These are phyloP conservation scores for Drosophila simulans DNA, from an alignment of 1,140 invertebrate species.

Conservation along the genomic window DNA sequence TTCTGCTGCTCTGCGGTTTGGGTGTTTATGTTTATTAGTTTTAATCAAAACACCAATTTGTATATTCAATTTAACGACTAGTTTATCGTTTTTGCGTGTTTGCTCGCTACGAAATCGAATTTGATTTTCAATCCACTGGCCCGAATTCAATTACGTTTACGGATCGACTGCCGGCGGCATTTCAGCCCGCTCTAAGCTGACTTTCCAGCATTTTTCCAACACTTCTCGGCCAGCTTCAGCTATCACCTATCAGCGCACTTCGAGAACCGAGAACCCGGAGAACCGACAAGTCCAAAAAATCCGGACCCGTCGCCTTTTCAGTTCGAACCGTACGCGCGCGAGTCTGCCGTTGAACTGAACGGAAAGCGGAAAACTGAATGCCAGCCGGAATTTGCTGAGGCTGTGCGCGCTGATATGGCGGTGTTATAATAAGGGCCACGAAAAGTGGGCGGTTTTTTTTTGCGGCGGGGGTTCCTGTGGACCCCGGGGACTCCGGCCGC, in stretches of 20 bases:
- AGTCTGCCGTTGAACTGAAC: conserved; percentile 73
- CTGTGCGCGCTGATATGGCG: conserved; percentile 24
- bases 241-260: neutral
- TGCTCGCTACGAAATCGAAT: conserved; percentile 40
- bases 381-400: conserved; percentile 26
- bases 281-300: neutral
- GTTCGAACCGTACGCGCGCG: conserved; percentile 77
- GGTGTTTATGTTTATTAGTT: conserved; percentile 54
- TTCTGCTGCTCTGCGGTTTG: neutral
- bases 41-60: conserved; percentile 56
- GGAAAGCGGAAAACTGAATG: conserved; percentile 13
- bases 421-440: conserved; percentile 14
- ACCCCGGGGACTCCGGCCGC: conserved; percentile 2
- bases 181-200: conserved; percentile 38
- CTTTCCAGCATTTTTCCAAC: conserved; percentile 41
- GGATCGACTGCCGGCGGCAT: conserved; percentile 65
- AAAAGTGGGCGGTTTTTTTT: neutral
- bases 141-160: conserved; percentile 59
- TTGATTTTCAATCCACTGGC: conserved; percentile 33
- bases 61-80: conserved; percentile 53
- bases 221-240: conserved; percentile 12
- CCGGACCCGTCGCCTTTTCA: conserved; percentile 11
- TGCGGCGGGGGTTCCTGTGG: neutral
- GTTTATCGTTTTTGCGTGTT: conserved; percentile 45
- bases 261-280: neutral